Base-by-base conservation (phyloP, 1,140 invertebrate genomes). In the Cotesia glomerata region DNA sequence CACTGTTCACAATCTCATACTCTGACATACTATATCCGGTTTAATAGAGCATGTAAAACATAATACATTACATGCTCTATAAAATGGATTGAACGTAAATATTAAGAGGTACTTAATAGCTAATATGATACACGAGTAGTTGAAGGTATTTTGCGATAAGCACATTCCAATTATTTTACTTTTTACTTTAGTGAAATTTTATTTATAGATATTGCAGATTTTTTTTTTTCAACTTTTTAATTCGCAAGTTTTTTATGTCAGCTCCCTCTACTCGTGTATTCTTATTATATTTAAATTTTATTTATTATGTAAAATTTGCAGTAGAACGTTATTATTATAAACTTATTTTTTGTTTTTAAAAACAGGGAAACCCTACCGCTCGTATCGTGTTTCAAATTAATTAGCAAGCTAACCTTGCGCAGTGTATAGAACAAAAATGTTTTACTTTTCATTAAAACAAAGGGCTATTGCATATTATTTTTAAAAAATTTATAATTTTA, bases 1-100 rank as follows among this genome's bases (percentile, higher is more conserved):
- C 16, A 14, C 52, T 54, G 52, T 45, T 45, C 36, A 9, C 76
- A 69, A 45, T 45, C 39, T 45, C 39, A 45, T 45, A 69, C 69
- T 26, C 35, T 69, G 69, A 64, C 74, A 74, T 76, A 76, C 77
- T 77, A 68, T 77, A 71, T 83, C 78, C 80, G 84, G 73, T 79
- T 83, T 83, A 80, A 83, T 87, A 87, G 84, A 87, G 85, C 85
- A 86, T 85, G 84, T 81, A 79, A 79, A 82, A 45, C 39, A 78
- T 78, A 70, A 81, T 79, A 78, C 4, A 79, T 85, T 79, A 81
- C 82, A 86, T 86, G 84, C 84, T 86, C 85, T 86, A 85, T 74
- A 83, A 85, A 76, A 81, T 83, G 80, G 77, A 85, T 79, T 75
- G 77, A 78, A 80, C 78, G 82, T 79, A 77, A 82, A 82, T 84